These are phyloP conservation scores for Folsomia manolachei DNA, from an alignment of 2,888 invertebrate species.

Conservation along the genomic window DNA sequence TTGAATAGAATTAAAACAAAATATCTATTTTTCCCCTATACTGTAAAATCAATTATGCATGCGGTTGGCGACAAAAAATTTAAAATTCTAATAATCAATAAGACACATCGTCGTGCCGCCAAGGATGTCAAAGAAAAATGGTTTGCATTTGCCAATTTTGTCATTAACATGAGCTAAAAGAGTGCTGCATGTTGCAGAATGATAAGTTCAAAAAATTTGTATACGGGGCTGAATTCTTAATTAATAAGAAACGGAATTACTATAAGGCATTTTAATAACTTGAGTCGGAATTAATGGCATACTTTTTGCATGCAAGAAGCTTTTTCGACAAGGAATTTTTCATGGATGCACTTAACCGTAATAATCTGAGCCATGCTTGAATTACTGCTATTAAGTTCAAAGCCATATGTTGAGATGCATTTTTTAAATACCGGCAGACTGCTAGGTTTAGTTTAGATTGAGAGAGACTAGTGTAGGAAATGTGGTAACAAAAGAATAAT, in stretches of 20 bases:
- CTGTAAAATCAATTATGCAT: not conserved
- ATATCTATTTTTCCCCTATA: not conserved
- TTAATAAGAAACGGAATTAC: not conserved
- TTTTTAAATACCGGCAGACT: not conserved
- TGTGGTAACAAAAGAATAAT: too few relatives aligned
- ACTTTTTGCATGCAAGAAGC: too few relatives aligned
- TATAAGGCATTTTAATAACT: not conserved
- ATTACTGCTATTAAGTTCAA: not conserved
- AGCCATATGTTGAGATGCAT: not conserved
- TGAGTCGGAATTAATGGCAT: not conserved
- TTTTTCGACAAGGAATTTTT: too few relatives aligned
- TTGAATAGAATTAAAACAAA: not conserved
- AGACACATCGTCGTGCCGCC: too few relatives aligned
- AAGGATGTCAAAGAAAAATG: not conserved
- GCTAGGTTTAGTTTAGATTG: not conserved
- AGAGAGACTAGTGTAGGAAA: too few relatives aligned
- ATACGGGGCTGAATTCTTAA: too few relatives aligned
- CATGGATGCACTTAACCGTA: too few relatives aligned
- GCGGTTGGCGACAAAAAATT: not conserved
- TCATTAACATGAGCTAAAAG: too few relatives aligned
- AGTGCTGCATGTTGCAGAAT: too few relatives aligned
- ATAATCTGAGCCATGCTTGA: not conserved
- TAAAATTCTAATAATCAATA: not conserved
- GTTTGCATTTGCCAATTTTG: not conserved
- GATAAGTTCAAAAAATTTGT: too few relatives aligned